phyloP scores from a whole-genome alignment of 2,113 vertebrate species.

The Trichechus manatus region DNA sequence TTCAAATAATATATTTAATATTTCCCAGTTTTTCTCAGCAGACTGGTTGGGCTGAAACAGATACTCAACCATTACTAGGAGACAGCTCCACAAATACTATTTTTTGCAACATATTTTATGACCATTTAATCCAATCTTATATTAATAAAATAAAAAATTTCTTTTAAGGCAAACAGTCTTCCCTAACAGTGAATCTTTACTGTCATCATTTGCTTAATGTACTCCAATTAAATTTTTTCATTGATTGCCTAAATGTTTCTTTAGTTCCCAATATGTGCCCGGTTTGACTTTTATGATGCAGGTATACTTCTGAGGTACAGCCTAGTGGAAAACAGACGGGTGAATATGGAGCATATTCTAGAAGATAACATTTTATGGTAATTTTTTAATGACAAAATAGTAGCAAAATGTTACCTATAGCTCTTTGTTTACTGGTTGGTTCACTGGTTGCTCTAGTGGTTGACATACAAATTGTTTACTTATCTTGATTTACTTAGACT shows the following conservation, averaged over 20 bases:
- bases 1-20: neutral
- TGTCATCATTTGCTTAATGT: conserved; percentile 29
- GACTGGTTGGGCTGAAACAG: neutral
- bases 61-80: neutral
- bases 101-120: neutral
- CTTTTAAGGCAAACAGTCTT: neutral
- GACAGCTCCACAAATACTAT: neutral
- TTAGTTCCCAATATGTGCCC: neutral
- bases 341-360: no score
- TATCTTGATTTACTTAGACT: no score
- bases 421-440: no score
- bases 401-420: no score
- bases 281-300: no score
- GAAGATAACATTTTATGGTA: no score
- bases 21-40: neutral
- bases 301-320: no score
- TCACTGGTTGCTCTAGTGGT: no score
- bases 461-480: no score
- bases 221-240: neutral
- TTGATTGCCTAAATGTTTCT: neutral
- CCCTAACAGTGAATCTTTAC: neutral
- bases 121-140: neutral
- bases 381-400: no score
- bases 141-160: neutral
- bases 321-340: no score